A percentile compares a stretch with the other conserved stretches of the same genome.
Evolutionary conservation across 2,797 vertebrate genomes (phyloP).

Genomic region (Acanthurus lineatus): DNA sequence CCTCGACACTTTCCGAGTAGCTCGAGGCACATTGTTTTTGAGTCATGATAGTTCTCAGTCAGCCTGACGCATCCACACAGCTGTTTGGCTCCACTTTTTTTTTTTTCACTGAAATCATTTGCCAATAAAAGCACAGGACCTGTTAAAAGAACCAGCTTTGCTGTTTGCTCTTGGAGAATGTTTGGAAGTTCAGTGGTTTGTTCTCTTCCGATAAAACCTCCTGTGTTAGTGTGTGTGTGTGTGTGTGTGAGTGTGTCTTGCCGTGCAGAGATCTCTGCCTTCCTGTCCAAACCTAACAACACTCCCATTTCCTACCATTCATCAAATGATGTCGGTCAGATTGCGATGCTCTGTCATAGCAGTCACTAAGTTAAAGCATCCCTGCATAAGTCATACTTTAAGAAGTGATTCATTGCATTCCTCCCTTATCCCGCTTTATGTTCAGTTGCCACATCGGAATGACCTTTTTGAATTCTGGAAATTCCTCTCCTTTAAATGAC

Average conservation of each 20-base stretch:
- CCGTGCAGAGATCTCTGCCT: slow-evolving; percentile 48
- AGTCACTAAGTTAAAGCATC: not conserved
- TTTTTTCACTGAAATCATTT: slow-evolving; percentile 49
- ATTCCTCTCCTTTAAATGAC: slow-evolving; percentile 68
- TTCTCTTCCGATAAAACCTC: slow-evolving; percentile 42
- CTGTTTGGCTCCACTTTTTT: slow-evolving; percentile 28
- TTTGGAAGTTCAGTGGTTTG: slow-evolving; percentile 39
- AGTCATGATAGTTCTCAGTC: slow-evolving; percentile 20
- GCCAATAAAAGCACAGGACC: slow-evolving; percentile 25
- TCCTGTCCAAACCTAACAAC: slow-evolving; percentile 63
- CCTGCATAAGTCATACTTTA: slow-evolving; percentile 14
- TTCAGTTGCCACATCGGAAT: slow-evolving; percentile 32
- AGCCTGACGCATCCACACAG: slow-evolving; percentile 19
- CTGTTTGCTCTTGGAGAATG: slow-evolving; percentile 22
- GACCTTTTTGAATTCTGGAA: slow-evolving; percentile 47
- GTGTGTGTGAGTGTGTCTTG: slow-evolving; percentile 19
- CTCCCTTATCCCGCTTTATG: slow-evolving; percentile 25
- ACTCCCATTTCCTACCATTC: slow-evolving; percentile 74
- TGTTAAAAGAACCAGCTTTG: slow-evolving; percentile 38
- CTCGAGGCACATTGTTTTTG: slow-evolving; percentile 14
- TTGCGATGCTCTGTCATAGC: slow-evolving; percentile 33
- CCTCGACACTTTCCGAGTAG: not conserved
- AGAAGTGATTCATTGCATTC: slow-evolving; percentile 45
- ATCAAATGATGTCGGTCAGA: slow-evolving; percentile 37
- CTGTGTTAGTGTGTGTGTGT: slow-evolving; percentile 12